These are phyloP conservation scores for Drosophila engyochracea DNA, from an alignment of 2,888 invertebrate genomes.

Conservation along the genomic window DNA sequence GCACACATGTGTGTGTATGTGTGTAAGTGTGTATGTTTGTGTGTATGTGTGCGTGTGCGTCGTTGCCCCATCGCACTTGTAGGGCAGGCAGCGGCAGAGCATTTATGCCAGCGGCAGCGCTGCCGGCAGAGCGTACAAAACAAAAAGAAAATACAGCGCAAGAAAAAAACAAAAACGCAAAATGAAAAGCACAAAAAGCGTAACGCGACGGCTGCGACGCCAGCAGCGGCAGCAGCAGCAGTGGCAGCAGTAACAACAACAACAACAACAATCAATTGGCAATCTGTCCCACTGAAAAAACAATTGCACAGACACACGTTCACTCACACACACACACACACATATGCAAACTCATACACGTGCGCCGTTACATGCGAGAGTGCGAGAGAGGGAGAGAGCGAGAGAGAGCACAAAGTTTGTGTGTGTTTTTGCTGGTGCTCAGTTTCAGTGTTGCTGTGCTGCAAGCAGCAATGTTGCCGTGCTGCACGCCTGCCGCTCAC, in stretches of 20 bases:
- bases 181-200: constrained; percentile 72
- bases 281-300: constrained; percentile 80
- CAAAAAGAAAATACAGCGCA: constrained; percentile 26
- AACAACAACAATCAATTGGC: constrained; percentile 76
- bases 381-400: constrained; percentile 17
- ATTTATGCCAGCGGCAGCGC: constrained; percentile 74
- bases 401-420: constrained; percentile 8
- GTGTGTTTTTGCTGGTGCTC: constrained; percentile 31
- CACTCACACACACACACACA: constrained; percentile 30
- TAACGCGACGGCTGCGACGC: constrained; percentile 57
- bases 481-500: constrained; percentile 36
- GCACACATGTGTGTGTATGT: constrained; percentile 19
- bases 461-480: constrained; percentile 57
- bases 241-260: constrained; percentile 37
- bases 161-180: constrained; percentile 40
- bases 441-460: constrained; percentile 60
- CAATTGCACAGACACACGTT: constrained; percentile 64
- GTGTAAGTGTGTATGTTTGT: constrained; percentile 4
- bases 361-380: constrained; percentile 59
- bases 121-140: constrained; percentile 58
- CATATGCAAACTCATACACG: constrained; percentile 39
- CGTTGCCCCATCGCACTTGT: constrained; percentile 69
- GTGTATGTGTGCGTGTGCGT: constrained; percentile 30
- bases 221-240: constrained; percentile 38
- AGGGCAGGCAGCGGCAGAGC: constrained; percentile 68